Evolutionary conservation across 92 coral and sea anemone genomes (phyloP).

Genomic region (Epizoanthus rinbou): DNA sequence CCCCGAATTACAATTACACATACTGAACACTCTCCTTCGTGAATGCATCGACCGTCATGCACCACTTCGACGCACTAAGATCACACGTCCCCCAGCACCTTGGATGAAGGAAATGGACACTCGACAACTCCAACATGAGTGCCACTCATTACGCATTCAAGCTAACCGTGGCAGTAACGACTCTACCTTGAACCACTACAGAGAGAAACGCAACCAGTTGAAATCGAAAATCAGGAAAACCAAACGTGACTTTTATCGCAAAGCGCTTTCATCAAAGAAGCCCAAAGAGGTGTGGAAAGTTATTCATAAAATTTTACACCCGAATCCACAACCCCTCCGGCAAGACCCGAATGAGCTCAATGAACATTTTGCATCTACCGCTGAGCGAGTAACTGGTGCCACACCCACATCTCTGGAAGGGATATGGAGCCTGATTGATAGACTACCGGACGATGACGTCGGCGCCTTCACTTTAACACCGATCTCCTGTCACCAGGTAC

Average conservation of each 20-base stretch:
- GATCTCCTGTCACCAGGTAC: constrained; percentile 45
- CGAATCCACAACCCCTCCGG: constrained; percentile 33
- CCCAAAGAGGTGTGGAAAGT: constrained; percentile 49
- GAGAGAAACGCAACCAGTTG: constrained; percentile 13
- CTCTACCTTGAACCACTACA: constrained; percentile 8
- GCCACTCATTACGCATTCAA: constrained; percentile 14
- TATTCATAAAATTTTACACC: constrained; percentile 39
- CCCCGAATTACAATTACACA: constrained; percentile 21
- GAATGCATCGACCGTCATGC: constrained; percentile 44
- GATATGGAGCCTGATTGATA: constrained; percentile 14
- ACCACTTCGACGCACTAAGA: constrained; percentile 39
- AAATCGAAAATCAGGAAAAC: constrained; percentile 20
- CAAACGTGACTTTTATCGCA: constrained; percentile 18
- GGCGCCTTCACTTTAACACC: constrained; percentile 17
- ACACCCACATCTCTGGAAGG: constrained; percentile 10
- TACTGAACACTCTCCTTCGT: constrained; percentile 29
- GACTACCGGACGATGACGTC: constrained; percentile 34
- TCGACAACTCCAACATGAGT: constrained; percentile 19
- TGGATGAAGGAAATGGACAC: constrained; percentile 36
- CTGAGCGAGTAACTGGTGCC: constrained; percentile 25
- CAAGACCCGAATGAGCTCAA: constrained; percentile 34
- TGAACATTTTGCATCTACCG: constrained; percentile 36
- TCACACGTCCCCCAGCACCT: constrained; percentile 48
- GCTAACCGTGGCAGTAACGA: background rate
- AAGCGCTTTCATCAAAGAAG: constrained; percentile 44